Conservation (phyloP, 2,113 vertebrate genomes). For the Aleadryas rufinucha region DNA sequence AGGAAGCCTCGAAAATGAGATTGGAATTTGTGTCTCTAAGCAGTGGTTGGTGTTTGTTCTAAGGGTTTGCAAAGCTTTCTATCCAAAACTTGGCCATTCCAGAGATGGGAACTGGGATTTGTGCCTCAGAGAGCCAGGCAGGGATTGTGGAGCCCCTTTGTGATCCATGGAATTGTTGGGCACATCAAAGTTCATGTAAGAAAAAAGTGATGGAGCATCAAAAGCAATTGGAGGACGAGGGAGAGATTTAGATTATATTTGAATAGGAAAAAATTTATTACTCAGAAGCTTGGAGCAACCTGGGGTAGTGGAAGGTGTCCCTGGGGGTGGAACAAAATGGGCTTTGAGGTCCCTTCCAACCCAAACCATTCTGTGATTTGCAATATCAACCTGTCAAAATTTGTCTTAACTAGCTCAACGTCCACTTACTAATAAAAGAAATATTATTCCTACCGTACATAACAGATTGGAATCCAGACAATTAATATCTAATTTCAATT, state of each 20-base stretch:
- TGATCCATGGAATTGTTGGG: background rate
- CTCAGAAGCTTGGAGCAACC: background rate
- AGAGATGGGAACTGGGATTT: background rate
- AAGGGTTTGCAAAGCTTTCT: background rate
- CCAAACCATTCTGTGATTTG: background rate
- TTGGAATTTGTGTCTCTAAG: background rate
- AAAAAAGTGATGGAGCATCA: background rate
- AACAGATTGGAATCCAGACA: background rate
- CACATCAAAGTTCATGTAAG: background rate
- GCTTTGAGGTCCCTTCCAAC: background rate
- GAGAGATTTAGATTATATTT: background rate
- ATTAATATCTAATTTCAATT: background rate
- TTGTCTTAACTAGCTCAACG: background rate
- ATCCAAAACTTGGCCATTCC: background rate
- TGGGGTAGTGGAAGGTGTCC: background rate
- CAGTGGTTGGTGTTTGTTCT: background rate
- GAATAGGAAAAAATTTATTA: background rate
- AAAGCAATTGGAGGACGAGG: background rate
- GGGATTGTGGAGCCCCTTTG: background rate
- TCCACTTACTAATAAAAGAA: background rate
- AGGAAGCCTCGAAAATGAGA: background rate
- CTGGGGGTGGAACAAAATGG: background rate
- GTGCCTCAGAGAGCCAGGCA: background rate
- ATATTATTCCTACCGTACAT: fast-evolving
- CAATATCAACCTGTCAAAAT: background rate